A percentile compares a stretch with the other conserved stretches of the same genome.
Conservation (phyloP, 2,888 invertebrate species). For the Furcula furcula region DNA sequence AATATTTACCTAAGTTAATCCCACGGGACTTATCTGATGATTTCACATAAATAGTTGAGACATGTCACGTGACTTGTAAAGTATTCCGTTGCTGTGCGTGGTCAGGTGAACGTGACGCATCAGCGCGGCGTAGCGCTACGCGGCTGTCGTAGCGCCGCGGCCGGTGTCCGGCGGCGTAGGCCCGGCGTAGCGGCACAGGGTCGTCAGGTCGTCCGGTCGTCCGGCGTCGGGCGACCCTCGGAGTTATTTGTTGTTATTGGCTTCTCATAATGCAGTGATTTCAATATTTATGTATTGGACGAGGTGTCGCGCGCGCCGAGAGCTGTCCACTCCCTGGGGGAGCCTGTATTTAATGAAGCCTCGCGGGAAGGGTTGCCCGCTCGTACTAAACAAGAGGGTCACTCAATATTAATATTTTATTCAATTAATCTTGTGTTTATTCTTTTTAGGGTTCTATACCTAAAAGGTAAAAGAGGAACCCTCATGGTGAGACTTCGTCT, state of each 20-base stretch:
- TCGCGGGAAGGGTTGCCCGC: constrained; percentile 2
- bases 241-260: constrained; percentile 33
- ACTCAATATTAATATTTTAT: no score
- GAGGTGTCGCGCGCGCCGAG: constrained; percentile 28
- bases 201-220: constrained; percentile 1
- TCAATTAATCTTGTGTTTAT: not conserved
- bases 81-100: no score
- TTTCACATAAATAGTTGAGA: no score
- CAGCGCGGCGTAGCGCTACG: constrained; percentile 13
- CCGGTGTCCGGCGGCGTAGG: constrained; percentile 8
- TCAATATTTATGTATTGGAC: constrained; percentile 47
- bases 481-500: no score
- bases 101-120: no score
- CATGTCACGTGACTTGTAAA: no score
- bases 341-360: constrained; percentile 41
- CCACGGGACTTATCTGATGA: no score
- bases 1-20: no score
- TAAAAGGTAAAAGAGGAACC: no score
- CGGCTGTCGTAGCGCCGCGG: constrained; percentile 9
- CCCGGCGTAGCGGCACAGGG: constrained; percentile 1
- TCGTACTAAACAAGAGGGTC: not conserved
- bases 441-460: no score
- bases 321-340: no score
- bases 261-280: constrained; percentile 52
- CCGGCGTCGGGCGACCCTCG: constrained; percentile 18